Percentiles rank a stretch among this genome's conserved stretches.
phyloP scores from a whole-genome alignment of 2,113 vertebrate genomes.

The Poeciliopsis turrubarensis region DNA sequence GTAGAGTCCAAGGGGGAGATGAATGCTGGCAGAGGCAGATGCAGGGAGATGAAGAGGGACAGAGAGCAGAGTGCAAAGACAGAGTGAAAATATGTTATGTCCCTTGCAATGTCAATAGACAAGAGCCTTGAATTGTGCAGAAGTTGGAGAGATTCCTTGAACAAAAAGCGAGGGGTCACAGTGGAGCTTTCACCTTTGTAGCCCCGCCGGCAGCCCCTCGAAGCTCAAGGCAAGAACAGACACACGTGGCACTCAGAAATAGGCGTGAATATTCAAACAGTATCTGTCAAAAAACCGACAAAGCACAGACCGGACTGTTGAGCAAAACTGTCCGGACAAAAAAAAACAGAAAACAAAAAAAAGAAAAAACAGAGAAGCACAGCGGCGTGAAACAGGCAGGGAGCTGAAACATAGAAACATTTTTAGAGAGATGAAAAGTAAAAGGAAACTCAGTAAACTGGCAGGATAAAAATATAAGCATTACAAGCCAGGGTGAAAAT shows the following conservation, averaged over 20 bases:
- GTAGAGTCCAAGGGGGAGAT: slow-evolving; percentile 63
- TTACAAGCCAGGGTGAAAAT: slow-evolving; percentile 15
- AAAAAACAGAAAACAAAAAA: slow-evolving; percentile 13
- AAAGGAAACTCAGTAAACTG: slow-evolving; percentile 2
- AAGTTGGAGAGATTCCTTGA: slow-evolving; percentile 54
- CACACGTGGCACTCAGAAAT: slow-evolving; percentile 20
- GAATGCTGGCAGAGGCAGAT: slow-evolving; percentile 50
- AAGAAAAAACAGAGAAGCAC: neutral
- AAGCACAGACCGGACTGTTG: slow-evolving; percentile 40
- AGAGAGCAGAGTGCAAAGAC: slow-evolving; percentile 30
- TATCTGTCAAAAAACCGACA: slow-evolving; percentile 56
- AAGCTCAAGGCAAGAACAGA: slow-evolving; percentile 17
- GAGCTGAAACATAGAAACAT: neutral
- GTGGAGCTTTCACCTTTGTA: slow-evolving; percentile 44
- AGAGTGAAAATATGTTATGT: slow-evolving; percentile 52
- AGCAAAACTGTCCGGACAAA: slow-evolving; percentile 35
- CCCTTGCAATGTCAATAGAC: slow-evolving; percentile 53
- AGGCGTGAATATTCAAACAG: slow-evolving; percentile 14
- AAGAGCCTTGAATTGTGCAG: slow-evolving; percentile 54
- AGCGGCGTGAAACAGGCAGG: neutral
- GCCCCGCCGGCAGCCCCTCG: slow-evolving; percentile 21
- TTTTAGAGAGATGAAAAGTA: slow-evolving; percentile 24
- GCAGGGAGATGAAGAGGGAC: slow-evolving; percentile 59
- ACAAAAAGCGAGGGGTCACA: slow-evolving; percentile 35
- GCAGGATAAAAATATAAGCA: slow-evolving; percentile 7